phyloP scores from a whole-genome alignment of 2,113 vertebrate genomes.

The Paramisgurnus dabryanus region DNA sequence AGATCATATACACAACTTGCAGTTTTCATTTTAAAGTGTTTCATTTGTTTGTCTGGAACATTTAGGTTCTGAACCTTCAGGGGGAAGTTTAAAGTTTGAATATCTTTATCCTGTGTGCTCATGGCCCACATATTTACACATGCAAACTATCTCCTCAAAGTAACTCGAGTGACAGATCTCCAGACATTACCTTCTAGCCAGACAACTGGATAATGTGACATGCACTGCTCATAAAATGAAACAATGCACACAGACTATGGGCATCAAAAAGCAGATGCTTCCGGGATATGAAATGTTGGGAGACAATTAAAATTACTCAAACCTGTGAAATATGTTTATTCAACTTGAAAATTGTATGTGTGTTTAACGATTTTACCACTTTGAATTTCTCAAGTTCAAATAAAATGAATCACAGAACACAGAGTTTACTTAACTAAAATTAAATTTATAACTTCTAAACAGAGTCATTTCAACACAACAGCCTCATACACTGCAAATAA shows the following conservation, averaged over 20 bases:
- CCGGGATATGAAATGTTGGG: background rate
- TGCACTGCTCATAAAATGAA: background rate
- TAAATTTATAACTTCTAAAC: too few relatives aligned
- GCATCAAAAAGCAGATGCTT: slow-evolving; percentile 8
- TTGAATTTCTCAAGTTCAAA: too few relatives aligned
- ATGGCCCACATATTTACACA: background rate
- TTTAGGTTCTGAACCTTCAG: slow-evolving; percentile 91
- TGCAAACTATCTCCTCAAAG: background rate
- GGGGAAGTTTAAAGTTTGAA: slow-evolving; percentile 86
- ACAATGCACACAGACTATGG: slow-evolving; percentile 1
- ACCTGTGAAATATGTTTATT: too few relatives aligned
- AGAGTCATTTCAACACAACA: too few relatives aligned
- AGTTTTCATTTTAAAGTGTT: too few relatives aligned
- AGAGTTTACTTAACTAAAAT: too few relatives aligned
- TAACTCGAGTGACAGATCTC: background rate
- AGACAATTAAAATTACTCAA: too few relatives aligned
- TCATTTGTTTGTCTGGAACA: slow-evolving; percentile 63
- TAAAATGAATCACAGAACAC: too few relatives aligned
- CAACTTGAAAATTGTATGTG: too few relatives aligned
- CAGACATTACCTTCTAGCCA: background rate
- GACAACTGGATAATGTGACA: background rate
- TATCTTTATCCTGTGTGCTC: background rate
- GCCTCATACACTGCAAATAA: too few relatives aligned
- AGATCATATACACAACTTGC: too few relatives aligned
- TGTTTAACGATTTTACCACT: too few relatives aligned